These are phyloP conservation scores for Tenthredo scrophulariae DNA, from an alignment of 2,888 invertebrate species.

Conservation along the genomic window DNA sequence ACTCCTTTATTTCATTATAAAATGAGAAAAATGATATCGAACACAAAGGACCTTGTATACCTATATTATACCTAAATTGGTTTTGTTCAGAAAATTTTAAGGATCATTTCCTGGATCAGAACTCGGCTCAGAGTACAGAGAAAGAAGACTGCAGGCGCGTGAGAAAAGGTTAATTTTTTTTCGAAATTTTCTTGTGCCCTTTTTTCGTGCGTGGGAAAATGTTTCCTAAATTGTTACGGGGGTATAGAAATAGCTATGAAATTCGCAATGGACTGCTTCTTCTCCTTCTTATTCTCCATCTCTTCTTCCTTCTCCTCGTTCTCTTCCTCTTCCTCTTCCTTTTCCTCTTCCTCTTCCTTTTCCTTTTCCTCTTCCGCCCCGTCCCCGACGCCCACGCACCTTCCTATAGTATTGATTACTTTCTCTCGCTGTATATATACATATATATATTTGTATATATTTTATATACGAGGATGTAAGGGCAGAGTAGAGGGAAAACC, in stretches of 20 bases:
- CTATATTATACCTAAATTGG: too few relatives aligned
- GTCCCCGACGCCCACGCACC: conserved; percentile 67
- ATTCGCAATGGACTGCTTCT: conserved; percentile 42
- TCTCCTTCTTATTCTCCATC: conserved; percentile 42
- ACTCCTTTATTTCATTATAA: too few relatives aligned
- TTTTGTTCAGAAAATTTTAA: too few relatives aligned
- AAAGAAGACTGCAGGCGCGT: not conserved
- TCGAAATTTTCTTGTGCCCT: not conserved
- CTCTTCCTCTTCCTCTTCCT: conserved; percentile 47
- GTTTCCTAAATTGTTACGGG: not conserved
- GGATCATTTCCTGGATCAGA: not conserved
- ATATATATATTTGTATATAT: not conserved
- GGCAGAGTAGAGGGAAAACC: conserved; percentile 52
- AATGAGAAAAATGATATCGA: too few relatives aligned
- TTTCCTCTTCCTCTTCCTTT: conserved; percentile 53
- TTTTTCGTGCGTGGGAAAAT: not conserved
- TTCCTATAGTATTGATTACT: conserved; percentile 76
- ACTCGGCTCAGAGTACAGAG: not conserved
- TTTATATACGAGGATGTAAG: conserved; percentile 34
- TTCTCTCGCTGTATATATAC: conserved; percentile 62
- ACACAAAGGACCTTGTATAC: too few relatives aligned
- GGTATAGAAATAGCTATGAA: not conserved
- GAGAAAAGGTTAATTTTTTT: not conserved
- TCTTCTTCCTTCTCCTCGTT: conserved; percentile 37
- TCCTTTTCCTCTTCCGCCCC: conserved; percentile 26